A percentile compares a stretch with the other conserved stretches of the same genome.
These are phyloP conservation scores for Falco naumanni DNA, from an alignment of 2,797 vertebrate genomes.

Conservation along the genomic window DNA sequence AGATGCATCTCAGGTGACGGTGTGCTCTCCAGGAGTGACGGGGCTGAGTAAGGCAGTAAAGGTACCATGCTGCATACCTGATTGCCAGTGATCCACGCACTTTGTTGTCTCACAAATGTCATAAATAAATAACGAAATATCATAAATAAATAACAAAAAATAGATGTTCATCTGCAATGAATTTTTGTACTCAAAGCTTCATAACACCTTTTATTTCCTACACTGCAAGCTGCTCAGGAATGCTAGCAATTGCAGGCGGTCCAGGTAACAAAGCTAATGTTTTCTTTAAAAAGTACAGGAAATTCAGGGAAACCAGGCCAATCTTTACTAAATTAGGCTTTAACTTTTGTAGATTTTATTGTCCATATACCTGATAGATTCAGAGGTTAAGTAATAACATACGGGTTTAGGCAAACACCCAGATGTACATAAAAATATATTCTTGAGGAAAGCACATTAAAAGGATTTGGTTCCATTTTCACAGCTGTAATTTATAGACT, in stretches of 20 bases:
- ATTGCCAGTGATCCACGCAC: neutral
- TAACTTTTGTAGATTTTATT: constrained; percentile 66
- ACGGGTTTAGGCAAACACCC: constrained; percentile 30
- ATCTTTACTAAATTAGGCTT: constrained; percentile 46
- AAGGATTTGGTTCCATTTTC: constrained; percentile 56
- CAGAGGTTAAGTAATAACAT: constrained; percentile 62
- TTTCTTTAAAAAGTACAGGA: constrained; percentile 22
- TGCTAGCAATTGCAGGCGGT: neutral
- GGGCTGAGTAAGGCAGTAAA: neutral
- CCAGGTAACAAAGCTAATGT: neutral
- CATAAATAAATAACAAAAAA: neutral
- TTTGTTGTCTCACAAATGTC: neutral
- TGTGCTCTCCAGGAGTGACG: neutral
- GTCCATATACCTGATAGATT: constrained; percentile 57
- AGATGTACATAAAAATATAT: constrained; percentile 47
- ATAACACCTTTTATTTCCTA: neutral
- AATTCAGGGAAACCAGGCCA: constrained; percentile 42
- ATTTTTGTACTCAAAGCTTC: neutral
- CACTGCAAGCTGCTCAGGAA: neutral
- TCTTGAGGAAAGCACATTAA: constrained; percentile 48
- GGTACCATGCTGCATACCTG: rapidly evolving
- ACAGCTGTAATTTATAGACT: constrained; percentile 67
- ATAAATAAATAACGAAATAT: neutral
- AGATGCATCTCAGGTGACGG: rapidly evolving
- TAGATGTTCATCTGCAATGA: neutral